These are phyloP conservation scores for Sarcophaga caerulescens DNA, from an alignment of 2,888 invertebrate species.

Conservation along the genomic window DNA sequence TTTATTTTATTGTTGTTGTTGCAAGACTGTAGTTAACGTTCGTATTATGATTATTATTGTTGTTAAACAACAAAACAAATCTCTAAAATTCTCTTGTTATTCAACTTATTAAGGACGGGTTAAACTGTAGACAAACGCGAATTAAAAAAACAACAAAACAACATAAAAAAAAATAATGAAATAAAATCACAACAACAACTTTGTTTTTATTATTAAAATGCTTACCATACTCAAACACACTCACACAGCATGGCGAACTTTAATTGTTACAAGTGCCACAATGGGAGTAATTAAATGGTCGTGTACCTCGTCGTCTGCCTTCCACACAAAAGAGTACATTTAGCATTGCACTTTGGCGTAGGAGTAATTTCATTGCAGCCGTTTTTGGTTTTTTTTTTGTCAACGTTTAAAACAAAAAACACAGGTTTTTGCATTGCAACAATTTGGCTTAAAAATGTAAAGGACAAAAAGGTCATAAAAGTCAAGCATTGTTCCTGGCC, in stretches of 20 bases:
- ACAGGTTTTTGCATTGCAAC: too few relatives aligned
- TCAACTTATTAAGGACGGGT: conserved; percentile 53
- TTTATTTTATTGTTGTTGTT: conserved; percentile 13
- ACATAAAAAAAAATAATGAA: neutral
- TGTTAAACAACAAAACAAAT: conserved; percentile 28
- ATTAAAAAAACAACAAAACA: conserved; percentile 10
- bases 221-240: neutral
- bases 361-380: neutral
- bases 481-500: too few relatives aligned
- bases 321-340: too few relatives aligned
- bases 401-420: too few relatives aligned
- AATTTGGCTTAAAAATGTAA: too few relatives aligned
- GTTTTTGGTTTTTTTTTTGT: too few relatives aligned
- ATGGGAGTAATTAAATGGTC: conserved; percentile 47
- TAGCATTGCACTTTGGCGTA: neutral
- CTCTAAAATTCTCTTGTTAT: conserved; percentile 35
- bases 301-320: conserved; percentile 4
- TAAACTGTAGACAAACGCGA: conserved; percentile 33
- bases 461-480: too few relatives aligned
- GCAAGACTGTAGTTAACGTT: neutral
- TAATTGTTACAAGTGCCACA: conserved; percentile 51
- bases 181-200: neutral
- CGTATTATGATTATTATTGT: conserved; percentile 33
- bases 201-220: neutral
- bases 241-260: conserved; percentile 31